Conservation (phyloP, 2,888 invertebrate genomes). For the Pimpla rufipes region DNA sequence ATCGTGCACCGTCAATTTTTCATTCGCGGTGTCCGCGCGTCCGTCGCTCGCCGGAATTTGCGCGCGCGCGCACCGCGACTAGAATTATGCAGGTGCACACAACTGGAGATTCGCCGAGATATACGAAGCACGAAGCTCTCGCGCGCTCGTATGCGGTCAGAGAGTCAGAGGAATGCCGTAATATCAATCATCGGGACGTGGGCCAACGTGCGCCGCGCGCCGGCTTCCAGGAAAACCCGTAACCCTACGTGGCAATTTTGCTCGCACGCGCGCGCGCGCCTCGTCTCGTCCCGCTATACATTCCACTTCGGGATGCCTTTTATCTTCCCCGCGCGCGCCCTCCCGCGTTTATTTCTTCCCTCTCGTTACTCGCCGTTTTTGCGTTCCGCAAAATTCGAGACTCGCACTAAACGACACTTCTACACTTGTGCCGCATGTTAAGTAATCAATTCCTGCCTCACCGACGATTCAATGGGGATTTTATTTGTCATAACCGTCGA, state of each 20-base stretch:
- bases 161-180: conserved; percentile 66
- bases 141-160: conserved; percentile 33
- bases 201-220: conserved; percentile 42
- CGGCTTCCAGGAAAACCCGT: conserved; percentile 60
- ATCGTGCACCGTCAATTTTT: neutral
- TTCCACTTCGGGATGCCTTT: conserved; percentile 45
- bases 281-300: conserved; percentile 30
- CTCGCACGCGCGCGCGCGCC: conserved; percentile 23
- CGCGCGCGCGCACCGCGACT: neutral
- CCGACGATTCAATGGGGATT: neutral
- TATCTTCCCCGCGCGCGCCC: conserved; percentile 28
- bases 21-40: neutral
- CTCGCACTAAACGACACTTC: neutral
- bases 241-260: conserved; percentile 64
- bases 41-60: neutral
- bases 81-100: conserved; percentile 18
- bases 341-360: conserved; percentile 23
- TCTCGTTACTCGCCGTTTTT: conserved; percentile 42
- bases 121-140: neutral
- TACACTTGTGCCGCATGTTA: neutral
- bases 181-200: conserved; percentile 69
- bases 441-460: neutral
- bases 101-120: conserved; percentile 8
- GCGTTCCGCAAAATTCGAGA: conserved; percentile 19
- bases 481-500: no score